Percentiles rank a stretch among this genome's conserved stretches.
Conservation (phyloP, 2,888 invertebrate genomes). For the Beris chalybata region DNA sequence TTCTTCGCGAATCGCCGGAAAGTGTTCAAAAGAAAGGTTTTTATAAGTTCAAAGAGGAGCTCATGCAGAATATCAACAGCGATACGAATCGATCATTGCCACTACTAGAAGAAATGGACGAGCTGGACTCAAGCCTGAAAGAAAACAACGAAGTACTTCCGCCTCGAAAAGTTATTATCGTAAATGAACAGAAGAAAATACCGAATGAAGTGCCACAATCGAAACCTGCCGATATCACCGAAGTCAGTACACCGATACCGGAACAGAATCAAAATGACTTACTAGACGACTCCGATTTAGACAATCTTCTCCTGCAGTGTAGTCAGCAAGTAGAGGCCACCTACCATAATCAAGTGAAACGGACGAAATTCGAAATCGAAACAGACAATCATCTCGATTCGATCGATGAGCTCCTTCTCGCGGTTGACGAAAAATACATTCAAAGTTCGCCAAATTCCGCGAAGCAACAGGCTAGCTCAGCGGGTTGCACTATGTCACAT, state of each 20-base stretch:
- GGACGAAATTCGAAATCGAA: slow-evolving; percentile 4
- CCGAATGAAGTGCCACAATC: neutral
- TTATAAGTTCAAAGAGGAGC: slow-evolving; percentile 29
- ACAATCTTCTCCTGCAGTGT: slow-evolving; percentile 28
- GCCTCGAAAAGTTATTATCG: neutral
- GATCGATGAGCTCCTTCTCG: slow-evolving; percentile 23
- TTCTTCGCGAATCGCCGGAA: slow-evolving; percentile 1
- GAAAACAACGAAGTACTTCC: slow-evolving; percentile 6
- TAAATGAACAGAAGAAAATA: neutral
- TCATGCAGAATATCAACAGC: neutral
- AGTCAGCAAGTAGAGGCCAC: slow-evolving; percentile 31
- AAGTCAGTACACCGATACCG: neutral
- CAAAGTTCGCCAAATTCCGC: neutral
- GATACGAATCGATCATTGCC: neutral
- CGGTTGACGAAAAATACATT: slow-evolving; percentile 13
- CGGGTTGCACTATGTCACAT: no score
- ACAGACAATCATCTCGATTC: slow-evolving; percentile 18
- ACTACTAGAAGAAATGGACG: slow-evolving; percentile 1
- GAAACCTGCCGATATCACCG: neutral
- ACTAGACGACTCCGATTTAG: slow-evolving; percentile 32
- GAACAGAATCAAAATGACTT: neutral
- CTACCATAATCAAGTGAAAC: slow-evolving; percentile 10
- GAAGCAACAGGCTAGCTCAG: neutral
- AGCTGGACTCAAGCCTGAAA: slow-evolving; percentile 25
- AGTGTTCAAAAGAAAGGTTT: slow-evolving; percentile 24